These are phyloP conservation scores for Virgularia gustaviana DNA, from an alignment of 92 coral and sea anemone genomes.

Conservation along the genomic window DNA sequence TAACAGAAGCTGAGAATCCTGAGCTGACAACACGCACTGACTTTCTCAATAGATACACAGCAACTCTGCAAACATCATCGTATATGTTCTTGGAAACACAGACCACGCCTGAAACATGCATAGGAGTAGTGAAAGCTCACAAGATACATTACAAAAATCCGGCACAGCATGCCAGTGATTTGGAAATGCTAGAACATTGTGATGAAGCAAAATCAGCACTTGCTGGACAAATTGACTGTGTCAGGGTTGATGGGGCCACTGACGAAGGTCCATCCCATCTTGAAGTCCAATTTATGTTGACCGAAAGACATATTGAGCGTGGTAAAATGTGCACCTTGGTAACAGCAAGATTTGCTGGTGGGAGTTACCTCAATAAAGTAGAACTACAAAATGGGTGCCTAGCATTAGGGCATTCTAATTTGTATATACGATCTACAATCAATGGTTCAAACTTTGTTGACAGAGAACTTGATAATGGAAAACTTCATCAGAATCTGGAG, in stretches of 20 bases:
- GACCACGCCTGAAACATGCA: constrained; percentile 27
- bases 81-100: constrained; percentile 50
- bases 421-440: constrained; percentile 41
- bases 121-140: constrained; percentile 21
- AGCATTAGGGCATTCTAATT: constrained; percentile 21
- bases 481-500: constrained; percentile 25
- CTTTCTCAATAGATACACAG: constrained; percentile 15
- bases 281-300: constrained; percentile 45
- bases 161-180: constrained; percentile 30
- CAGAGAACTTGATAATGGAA: constrained; percentile 13
- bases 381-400: constrained; percentile 40
- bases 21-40: constrained; percentile 37
- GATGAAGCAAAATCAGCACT: constrained; percentile 1
- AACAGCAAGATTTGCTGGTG: constrained; percentile 30
- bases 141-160: constrained; percentile 3
- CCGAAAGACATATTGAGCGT: constrained; percentile 27
- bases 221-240: constrained; percentile 18
- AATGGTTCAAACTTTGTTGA: constrained; percentile 15
- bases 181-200: constrained; percentile 12
- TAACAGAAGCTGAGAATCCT: constrained; percentile 17
- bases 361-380: constrained; percentile 28
- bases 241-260: constrained; percentile 30
- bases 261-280: constrained; percentile 27
- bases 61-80: constrained; percentile 48
- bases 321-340: constrained; percentile 20